Conservation (phyloP, 2,113 vertebrate species). For the Chloebia gouldiae region DNA sequence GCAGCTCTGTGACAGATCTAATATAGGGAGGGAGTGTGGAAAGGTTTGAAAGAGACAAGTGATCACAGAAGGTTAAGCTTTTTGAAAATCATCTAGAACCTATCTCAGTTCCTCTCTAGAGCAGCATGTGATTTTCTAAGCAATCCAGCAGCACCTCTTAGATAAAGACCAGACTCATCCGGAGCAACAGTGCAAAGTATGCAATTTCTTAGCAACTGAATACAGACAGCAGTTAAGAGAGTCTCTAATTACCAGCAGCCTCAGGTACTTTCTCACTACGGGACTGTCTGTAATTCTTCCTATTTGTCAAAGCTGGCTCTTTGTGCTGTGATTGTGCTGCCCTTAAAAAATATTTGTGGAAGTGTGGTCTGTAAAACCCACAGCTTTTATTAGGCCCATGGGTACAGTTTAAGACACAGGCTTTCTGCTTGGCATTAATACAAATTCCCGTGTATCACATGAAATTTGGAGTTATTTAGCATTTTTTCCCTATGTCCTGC, state of each 20-base stretch:
- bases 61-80: neutral
- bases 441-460: neutral
- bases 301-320: constrained; percentile 7
- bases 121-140: neutral
- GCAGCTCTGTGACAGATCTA: neutral
- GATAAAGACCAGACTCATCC: neutral
- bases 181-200: neutral
- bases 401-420: constrained; percentile 6
- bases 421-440: constrained; percentile 33
- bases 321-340: neutral
- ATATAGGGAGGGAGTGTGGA: neutral
- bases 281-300: constrained; percentile 16
- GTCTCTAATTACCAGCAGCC: constrained; percentile 44
- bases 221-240: neutral
- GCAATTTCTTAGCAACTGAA: neutral
- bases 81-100: neutral
- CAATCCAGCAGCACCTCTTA: neutral
- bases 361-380: neutral
- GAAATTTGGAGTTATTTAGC: neutral
- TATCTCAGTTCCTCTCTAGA: neutral
- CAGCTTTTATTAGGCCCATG: constrained; percentile 1
- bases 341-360: constrained; percentile 14
- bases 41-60: neutral
- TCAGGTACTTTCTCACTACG: constrained; percentile 24
- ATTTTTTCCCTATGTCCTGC: constrained; percentile 14